phyloP scores from a whole-genome alignment of 2,113 vertebrate genomes.

The Emydocephalus ijimae region DNA sequence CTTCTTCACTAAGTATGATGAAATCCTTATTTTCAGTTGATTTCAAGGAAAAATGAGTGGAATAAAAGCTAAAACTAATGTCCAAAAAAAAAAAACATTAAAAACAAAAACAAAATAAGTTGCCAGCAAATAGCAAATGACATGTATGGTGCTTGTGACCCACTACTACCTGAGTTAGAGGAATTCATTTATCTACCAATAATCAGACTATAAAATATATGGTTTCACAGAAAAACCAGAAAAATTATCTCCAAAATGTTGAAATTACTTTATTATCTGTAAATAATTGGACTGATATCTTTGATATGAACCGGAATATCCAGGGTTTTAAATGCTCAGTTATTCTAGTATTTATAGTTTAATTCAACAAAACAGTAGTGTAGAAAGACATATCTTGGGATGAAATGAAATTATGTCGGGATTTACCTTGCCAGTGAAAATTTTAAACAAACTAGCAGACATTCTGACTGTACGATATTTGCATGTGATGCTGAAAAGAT shows the following conservation, averaged over 20 bases:
- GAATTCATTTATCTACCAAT: not conserved
- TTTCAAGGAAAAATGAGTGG: not conserved
- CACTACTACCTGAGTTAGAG: not conserved
- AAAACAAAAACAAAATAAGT: not conserved
- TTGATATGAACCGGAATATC: not conserved
- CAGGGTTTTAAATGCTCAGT: not conserved
- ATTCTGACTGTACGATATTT: not conserved
- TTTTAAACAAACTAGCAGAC: not conserved
- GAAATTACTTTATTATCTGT: not conserved
- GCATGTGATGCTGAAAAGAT: not conserved
- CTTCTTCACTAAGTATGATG: not conserved
- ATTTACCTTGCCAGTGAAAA: not conserved
- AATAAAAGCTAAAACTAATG: not conserved
- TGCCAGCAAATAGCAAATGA: not conserved
- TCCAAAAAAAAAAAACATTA: not conserved
- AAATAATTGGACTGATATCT: not conserved
- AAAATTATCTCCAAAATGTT: not conserved
- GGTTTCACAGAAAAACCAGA: not conserved
- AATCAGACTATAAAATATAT: not conserved
- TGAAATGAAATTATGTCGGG: not conserved
- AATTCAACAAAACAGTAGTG: not conserved
- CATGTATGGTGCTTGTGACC: not conserved
- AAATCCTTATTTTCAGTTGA: not conserved
- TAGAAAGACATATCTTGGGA: not conserved
- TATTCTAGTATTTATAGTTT: not conserved